Conservation (phyloP, 2,888 invertebrate genomes). For the Drosophila imparisetae region DNA sequence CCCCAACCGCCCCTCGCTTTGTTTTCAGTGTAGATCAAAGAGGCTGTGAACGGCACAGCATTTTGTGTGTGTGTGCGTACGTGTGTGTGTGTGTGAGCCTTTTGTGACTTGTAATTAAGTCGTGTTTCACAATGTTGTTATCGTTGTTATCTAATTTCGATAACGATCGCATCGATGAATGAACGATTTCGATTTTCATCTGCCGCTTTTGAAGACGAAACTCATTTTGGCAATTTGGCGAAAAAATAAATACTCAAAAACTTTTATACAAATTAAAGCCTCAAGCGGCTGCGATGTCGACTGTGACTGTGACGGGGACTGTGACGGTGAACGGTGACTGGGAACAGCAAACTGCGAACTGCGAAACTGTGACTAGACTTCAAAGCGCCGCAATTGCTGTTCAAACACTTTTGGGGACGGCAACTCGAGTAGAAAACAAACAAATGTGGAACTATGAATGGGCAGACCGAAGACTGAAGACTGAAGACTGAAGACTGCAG, state of each 20-base stretch:
- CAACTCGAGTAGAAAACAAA: conserved; percentile 79
- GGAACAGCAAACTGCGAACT: conserved; percentile 4
- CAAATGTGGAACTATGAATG: conserved; percentile 72
- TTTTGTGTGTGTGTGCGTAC: conserved; percentile 9
- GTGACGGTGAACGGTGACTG: conserved; percentile 2
- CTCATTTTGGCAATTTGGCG: conserved; percentile 28
- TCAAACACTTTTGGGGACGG: conserved; percentile 68
- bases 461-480: conserved; percentile 14
- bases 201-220: conserved; percentile 35
- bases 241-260: conserved; percentile 13
- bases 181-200: conserved; percentile 49
- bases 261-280: conserved; percentile 69
- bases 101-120: conserved; percentile 79
- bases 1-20: background rate
- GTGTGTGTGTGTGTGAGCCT: conserved; percentile 1
- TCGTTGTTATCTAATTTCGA: conserved; percentile 79
- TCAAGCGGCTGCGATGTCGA: conserved; percentile 26
- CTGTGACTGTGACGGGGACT: conserved; percentile 5
- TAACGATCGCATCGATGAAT: conserved; percentile 47
- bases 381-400: conserved; percentile 70
- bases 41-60: conserved; percentile 15
- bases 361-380: conserved; percentile 34
- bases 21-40: conserved; percentile 54
- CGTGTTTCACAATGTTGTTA: conserved; percentile 84
- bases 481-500: conserved; percentile 27